phyloP scores from a whole-genome alignment of 2,113 vertebrate species.

The Ptilonorhynchus violaceus region DNA sequence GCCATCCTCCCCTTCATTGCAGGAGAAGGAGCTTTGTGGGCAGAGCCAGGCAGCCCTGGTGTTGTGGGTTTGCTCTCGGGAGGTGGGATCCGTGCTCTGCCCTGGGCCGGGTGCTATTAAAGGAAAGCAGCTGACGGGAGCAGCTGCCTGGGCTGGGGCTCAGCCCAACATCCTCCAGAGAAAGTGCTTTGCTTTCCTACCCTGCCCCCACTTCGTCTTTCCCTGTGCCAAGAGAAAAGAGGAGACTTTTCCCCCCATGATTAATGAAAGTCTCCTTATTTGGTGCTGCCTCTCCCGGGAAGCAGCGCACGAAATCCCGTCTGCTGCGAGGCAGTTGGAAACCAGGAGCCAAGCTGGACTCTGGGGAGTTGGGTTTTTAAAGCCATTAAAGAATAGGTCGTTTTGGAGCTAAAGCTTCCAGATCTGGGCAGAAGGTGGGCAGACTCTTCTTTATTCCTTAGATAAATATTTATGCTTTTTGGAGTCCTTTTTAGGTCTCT shows the following conservation, averaged over 20 bases:
- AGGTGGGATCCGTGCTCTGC: not conserved
- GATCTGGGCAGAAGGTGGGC: not conserved
- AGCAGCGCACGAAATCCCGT: not conserved
- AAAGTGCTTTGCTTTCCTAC: not conserved
- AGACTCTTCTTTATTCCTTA: not conserved
- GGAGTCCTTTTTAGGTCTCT: not conserved
- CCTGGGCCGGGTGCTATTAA: constrained; percentile 24
- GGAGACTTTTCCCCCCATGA: not conserved
- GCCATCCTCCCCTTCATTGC: not conserved
- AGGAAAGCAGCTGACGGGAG: constrained; percentile 55
- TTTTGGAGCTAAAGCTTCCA: not conserved
- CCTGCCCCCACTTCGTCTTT: not conserved
- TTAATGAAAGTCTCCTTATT: constrained; percentile 38
- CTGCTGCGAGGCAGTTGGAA: not conserved
- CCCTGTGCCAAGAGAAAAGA: not conserved
- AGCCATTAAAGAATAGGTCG: not conserved
- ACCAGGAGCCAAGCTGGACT: accelerated
- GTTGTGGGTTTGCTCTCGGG: not conserved
- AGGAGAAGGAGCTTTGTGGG: not conserved
- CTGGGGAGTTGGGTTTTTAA: accelerated
- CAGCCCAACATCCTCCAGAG: not conserved
- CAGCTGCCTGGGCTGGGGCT: constrained; percentile 49
- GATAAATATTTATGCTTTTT: not conserved
- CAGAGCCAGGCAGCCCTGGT: not conserved
- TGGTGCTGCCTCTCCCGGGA: not conserved